These are phyloP conservation scores for Drosophila setifemur DNA, from an alignment of 1,140 invertebrate genomes.

Conservation along the genomic window DNA sequence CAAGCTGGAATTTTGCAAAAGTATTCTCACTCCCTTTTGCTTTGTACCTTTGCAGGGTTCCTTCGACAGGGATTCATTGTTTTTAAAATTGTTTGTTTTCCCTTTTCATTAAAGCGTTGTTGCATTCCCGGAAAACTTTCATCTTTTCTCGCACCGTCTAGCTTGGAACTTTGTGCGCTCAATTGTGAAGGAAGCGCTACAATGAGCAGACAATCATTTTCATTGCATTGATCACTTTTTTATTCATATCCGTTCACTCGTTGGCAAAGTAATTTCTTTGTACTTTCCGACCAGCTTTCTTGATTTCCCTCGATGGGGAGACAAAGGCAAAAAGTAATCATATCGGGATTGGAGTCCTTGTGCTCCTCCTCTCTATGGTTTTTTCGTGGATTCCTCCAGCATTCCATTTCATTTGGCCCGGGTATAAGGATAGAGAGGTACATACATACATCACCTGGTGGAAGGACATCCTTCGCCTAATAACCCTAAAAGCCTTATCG, in stretches of 20 bases:
- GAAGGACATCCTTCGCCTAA: conserved; percentile 35
- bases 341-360: conserved; percentile 31
- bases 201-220: conserved; percentile 75
- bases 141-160: conserved; percentile 2
- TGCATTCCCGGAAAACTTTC: conserved; percentile 21
- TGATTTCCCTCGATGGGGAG: conserved; percentile 55
- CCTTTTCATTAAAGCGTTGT: conserved; percentile 61
- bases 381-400: conserved; percentile 48
- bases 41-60: no score
- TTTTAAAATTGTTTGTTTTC: conserved; percentile 27
- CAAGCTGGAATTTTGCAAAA: no score
- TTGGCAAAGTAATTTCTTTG: conserved; percentile 79
- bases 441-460: not conserved
- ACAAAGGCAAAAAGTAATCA: conserved; percentile 79
- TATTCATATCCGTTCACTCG: conserved; percentile 78
- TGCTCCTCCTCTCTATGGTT: conserved; percentile 2
- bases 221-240: conserved; percentile 80
- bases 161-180: conserved; percentile 62
- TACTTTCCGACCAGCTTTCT: conserved; percentile 60
- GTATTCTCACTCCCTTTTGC: no score
- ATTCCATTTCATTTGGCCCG: conserved; percentile 34
- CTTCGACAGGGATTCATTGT: not conserved
- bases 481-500: conserved; percentile 80
- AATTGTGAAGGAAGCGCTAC: conserved; percentile 65
- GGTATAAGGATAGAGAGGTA: not conserved